Evolutionary conservation across 2,797 vertebrate species (phyloP), one percentile per base, ranked within the genome.

Genomic region (Chaetodon trifasciatus): DNA sequence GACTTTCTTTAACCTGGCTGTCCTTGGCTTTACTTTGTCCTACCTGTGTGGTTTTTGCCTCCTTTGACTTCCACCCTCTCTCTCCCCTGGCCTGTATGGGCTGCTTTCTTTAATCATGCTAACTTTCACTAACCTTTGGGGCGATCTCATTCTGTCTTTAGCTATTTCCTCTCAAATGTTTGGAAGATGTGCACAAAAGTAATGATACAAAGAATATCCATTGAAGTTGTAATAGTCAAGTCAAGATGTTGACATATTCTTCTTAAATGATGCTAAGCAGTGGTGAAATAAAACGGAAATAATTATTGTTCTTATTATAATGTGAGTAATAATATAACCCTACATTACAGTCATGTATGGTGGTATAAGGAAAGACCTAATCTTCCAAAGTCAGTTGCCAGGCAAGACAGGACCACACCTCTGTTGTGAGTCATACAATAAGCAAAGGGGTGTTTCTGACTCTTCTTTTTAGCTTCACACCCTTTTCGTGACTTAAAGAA

Each of bases 1-100:
- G 19, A 49, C 46, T 68, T 67, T 40, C 69, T 84, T 81, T 86
- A 73, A 83, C 68, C 46, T 61, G 53, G 47, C 66, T 89, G 66
- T 82, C 57, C 40, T 74, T 88, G 53, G 50, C 70, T 88, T 13
- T 46, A 62, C 68, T 88, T 76, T 81, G 28, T 86, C 47, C 70
- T 52, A 53, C 72, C 60, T 82, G 47, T 81, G 61, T 91, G 74
- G 40, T 78, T 81, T 90, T 85, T 78, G 83, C 87, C 94, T 95
- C 93, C 92, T 95, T 94, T 95, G 93, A 93, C 93, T 95, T 94
- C 91, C 76, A 74, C 84, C 86, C 84, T 91, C 66, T 87, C 86
- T 89, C 85, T 89, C 78, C 76, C 70, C 88, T 92, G 88, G 11
- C 62, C 76, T 81, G 4, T 78, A 35, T 49, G 15, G 56, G 52